Conservation (phyloP, 2,113 vertebrate genomes). For the Galemys pyrenaicus region DNA sequence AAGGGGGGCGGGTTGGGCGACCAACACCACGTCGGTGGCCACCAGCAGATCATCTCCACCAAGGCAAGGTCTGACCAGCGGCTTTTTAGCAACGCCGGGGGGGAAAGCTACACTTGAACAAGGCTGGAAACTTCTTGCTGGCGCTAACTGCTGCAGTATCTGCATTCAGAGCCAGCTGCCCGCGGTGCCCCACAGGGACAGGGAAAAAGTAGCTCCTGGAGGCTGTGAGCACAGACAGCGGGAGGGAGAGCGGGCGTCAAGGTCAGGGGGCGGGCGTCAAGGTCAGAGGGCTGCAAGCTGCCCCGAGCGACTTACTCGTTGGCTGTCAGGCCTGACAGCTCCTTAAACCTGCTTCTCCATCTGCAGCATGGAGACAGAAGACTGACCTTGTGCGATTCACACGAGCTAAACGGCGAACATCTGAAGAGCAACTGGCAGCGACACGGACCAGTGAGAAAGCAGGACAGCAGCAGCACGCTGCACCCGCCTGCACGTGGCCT, state of each 20-base stretch:
- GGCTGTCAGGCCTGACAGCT: not conserved
- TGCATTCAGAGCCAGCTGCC: not conserved
- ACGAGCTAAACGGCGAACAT: not conserved
- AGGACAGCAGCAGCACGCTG: too few species aligned
- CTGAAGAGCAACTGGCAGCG: not conserved
- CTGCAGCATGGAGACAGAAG: not conserved
- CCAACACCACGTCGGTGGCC: not conserved
- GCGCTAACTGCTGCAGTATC: not conserved
- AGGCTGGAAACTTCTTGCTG: not conserved
- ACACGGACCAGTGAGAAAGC: not conserved
- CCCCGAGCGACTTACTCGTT: not conserved
- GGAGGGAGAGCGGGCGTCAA: not conserved
- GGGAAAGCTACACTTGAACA: not conserved
- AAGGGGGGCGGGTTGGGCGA: too few species aligned
- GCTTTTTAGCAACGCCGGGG: rapidly evolving
- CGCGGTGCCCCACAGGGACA: not conserved
- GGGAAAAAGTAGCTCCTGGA: not conserved
- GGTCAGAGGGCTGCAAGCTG: too few species aligned
- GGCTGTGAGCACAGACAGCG: not conserved
- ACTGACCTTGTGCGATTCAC: not conserved
- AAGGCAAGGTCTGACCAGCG: not conserved
- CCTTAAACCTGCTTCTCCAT: not conserved
- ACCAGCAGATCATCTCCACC: not conserved
- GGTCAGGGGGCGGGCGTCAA: too few species aligned
- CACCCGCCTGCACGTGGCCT: not conserved